Conservation (phyloP, 2,888 invertebrate species). For the Agonopterix arenella region DNA sequence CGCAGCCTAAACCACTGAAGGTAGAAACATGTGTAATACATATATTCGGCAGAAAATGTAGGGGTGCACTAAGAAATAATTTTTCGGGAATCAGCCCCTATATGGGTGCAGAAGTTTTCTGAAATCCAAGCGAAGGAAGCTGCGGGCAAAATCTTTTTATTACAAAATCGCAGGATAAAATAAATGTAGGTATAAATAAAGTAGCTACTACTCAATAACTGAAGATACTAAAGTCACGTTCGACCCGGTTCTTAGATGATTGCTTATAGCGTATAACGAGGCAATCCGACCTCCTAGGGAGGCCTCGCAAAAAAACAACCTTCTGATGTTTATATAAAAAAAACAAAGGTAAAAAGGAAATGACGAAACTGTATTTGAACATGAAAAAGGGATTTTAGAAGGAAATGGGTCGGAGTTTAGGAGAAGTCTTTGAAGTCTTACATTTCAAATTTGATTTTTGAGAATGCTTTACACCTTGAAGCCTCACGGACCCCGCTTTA, state of each 20-base stretch:
- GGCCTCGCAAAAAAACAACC: slow-evolving; percentile 17
- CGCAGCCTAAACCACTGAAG: no score
- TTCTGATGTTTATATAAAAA: slow-evolving; percentile 27
- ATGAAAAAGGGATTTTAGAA: neutral
- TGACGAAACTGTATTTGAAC: slow-evolving; percentile 21
- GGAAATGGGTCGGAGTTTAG: slow-evolving; percentile 7
- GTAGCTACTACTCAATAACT: neutral
- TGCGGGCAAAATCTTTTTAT: no score
- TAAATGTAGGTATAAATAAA: neutral
- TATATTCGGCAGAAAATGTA: no score
- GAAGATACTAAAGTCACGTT: slow-evolving; percentile 9
- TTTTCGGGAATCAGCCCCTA: no score
- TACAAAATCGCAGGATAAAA: neutral
- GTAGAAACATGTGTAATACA: no score
- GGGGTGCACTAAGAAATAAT: no score
- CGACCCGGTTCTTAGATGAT: slow-evolving; percentile 25
- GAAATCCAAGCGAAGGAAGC: no score
- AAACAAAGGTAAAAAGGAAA: slow-evolving; percentile 18
- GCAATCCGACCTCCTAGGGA: slow-evolving; percentile 17
- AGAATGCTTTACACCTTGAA: neutral
- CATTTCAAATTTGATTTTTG: slow-evolving; percentile 8
- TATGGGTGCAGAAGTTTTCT: no score
- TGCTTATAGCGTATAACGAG: slow-evolving; percentile 29
- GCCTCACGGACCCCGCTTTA: neutral
- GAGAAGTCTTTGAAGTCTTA: slow-evolving; percentile 5